Percentiles rank a stretch among this genome's conserved stretches.
Conservation (phyloP, 1,140 invertebrate genomes). For the Thalassaphorura encarpata region DNA sequence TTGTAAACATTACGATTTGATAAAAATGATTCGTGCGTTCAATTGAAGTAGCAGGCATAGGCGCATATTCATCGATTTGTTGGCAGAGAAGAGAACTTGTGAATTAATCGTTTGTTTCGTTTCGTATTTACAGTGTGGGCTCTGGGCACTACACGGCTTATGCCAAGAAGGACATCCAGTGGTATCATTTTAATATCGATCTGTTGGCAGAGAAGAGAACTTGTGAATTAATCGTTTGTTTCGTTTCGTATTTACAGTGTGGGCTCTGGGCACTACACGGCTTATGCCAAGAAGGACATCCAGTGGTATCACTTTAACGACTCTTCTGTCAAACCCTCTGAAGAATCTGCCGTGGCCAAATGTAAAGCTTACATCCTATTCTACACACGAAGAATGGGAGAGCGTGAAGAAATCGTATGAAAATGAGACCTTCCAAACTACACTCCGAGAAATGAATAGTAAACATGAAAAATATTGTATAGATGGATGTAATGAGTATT, state of each 20-base stretch:
- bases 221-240: constrained; percentile 8
- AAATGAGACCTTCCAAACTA: no score
- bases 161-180: constrained; percentile 65
- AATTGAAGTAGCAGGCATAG: no score
- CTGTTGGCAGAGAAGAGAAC: no score
- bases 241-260: constrained; percentile 46
- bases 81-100: no score
- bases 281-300: constrained; percentile 67
- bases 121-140: constrained; percentile 61
- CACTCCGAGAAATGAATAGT: no score
- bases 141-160: constrained; percentile 79
- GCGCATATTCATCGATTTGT: no score
- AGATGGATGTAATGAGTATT: no score
- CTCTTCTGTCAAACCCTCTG: constrained; percentile 64
- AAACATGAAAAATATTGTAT: no score
- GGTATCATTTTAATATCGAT: constrained; percentile 87
- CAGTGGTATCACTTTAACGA: constrained; percentile 83
- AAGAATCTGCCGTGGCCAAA: constrained; percentile 56
- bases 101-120: no score
- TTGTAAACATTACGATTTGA: no score
- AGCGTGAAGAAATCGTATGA: no score
- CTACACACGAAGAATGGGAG: constrained; percentile 67
- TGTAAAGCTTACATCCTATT: constrained; percentile 81
- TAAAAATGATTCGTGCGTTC: no score
- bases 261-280: constrained; percentile 75